Evolutionary conservation across 1,140 invertebrate genomes (phyloP), one percentile per base, ranked within the genome.

Genomic region (Alviniconcha marisindica): DNA sequence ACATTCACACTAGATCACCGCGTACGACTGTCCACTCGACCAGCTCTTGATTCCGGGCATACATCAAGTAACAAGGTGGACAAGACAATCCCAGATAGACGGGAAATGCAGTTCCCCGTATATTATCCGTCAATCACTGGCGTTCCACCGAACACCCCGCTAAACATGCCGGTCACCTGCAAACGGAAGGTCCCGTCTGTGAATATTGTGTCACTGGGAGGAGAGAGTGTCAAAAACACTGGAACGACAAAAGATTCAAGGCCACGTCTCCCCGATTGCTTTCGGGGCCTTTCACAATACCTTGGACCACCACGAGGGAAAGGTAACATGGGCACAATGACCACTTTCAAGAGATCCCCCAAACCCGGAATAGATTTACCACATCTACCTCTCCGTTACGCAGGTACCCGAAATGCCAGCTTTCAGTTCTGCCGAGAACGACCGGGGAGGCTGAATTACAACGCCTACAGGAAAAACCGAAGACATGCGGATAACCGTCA

Each of bases 351-450:
- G 24, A 3, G 36, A 15, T 42, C 38, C 2, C 4, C 28, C 71
- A 74, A 74, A 21, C 71, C 71, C 10, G 71, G 71, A 33, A 74
- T 74, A 12, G 71, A 74, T 38, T 33, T 74, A 38, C 71, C 71
- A 4, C 38, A 74, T 12, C 71, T 74, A 3, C 71, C 71, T 2
- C 71, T 74, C 38, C 71, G 71, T 33, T 40, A 40, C 24, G 12
- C 71, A 2, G 71, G 42, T 7, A 44, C 28, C 71, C 38, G 40
- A 24, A 38, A 74, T 15, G 71, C 40, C 36, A 74, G 36, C 38
- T 42, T 74, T 38, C 71, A 40, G 40, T 44, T 42, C 71, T 40
- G 36, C 15, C 36, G 71, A n/a, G 71, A 44, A n/a, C 71, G 71
- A 14, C 71, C 71, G 5, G 40, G 28, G 5, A 24, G 71, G 7